Evolutionary conservation across 2,113 vertebrate species (phyloP).

Genomic region (Bubalus kerabau): DNA sequence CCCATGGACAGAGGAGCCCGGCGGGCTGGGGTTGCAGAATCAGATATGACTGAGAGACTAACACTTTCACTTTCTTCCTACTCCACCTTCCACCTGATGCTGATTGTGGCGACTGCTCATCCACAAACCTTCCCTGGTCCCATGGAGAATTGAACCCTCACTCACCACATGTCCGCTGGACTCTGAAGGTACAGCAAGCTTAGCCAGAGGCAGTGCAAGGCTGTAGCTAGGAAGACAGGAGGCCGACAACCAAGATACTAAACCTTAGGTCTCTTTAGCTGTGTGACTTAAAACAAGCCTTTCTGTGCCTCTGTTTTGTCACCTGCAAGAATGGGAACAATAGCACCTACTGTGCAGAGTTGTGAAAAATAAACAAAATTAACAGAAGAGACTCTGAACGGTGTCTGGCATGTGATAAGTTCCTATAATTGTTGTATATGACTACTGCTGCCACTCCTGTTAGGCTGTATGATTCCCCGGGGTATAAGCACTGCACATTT

Average conservation of each 20-base stretch:
- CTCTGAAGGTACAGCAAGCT: background rate
- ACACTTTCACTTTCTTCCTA: background rate
- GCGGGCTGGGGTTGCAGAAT: background rate
- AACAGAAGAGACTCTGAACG: background rate
- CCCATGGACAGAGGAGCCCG: background rate
- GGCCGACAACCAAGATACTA: fast-evolving
- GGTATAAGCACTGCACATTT: background rate
- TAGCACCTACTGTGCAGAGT: background rate
- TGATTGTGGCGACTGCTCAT: background rate
- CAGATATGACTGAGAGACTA: background rate
- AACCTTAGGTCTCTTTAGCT: background rate
- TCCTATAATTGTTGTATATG: too few relatives aligned
- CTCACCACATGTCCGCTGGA: too few relatives aligned
- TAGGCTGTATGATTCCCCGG: background rate
- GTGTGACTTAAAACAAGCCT: background rate
- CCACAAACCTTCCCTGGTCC: background rate
- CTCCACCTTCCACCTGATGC: background rate
- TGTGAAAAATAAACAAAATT: background rate
- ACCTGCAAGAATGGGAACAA: background rate
- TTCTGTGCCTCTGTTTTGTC: background rate
- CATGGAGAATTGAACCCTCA: background rate
- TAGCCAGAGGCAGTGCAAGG: background rate
- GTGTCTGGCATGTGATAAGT: background rate
- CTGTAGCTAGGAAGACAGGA: background rate
- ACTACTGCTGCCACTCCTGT: background rate